Evolutionary conservation across 1,140 invertebrate species (phyloP).

Genomic region (Dendrolimus kikuchii): DNA sequence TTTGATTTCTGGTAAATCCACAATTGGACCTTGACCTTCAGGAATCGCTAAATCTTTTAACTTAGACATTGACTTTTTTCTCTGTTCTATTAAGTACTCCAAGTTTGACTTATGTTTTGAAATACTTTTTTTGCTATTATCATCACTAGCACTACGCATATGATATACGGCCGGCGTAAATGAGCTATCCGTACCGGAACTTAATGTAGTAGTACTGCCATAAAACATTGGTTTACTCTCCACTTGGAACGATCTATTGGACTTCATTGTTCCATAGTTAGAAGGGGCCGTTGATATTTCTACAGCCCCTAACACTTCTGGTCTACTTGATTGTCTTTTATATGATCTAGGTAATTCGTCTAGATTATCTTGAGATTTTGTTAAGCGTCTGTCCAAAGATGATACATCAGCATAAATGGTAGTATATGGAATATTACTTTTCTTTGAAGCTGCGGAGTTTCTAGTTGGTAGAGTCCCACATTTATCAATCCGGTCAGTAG

Average conservation of each 20-base stretch:
- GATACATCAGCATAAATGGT: conserved; percentile 46
- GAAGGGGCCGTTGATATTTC: conserved; percentile 26
- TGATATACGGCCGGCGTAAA: conserved; percentile 42
- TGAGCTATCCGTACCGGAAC: conserved; percentile 33
- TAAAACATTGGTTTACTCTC: conserved; percentile 59
- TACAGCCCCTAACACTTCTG: conserved; percentile 51
- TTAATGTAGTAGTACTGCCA: conserved; percentile 56
- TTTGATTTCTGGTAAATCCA: conserved; percentile 84
- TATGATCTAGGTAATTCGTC: conserved; percentile 53
- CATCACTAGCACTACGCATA: conserved; percentile 56
- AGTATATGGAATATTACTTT: conserved; percentile 39
- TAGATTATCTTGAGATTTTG: conserved; percentile 64
- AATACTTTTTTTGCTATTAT: conserved; percentile 50
- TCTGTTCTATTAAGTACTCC: conserved; percentile 83
- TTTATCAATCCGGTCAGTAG: conserved; percentile 63
- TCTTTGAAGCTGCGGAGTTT: conserved; percentile 48
- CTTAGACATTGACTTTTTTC: conserved; percentile 86
- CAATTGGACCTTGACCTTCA: conserved; percentile 75
- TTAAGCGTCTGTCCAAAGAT: conserved; percentile 56
- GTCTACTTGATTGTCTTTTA: conserved; percentile 51
- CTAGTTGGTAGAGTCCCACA: conserved; percentile 65
- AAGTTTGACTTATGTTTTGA: conserved; percentile 71
- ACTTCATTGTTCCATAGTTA: conserved; percentile 17
- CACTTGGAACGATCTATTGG: conserved; percentile 27
- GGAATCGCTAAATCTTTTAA: conserved; percentile 89